phyloP scores from a whole-genome alignment of 2,113 vertebrate species.

The Corynorhinus townsendii region DNA sequence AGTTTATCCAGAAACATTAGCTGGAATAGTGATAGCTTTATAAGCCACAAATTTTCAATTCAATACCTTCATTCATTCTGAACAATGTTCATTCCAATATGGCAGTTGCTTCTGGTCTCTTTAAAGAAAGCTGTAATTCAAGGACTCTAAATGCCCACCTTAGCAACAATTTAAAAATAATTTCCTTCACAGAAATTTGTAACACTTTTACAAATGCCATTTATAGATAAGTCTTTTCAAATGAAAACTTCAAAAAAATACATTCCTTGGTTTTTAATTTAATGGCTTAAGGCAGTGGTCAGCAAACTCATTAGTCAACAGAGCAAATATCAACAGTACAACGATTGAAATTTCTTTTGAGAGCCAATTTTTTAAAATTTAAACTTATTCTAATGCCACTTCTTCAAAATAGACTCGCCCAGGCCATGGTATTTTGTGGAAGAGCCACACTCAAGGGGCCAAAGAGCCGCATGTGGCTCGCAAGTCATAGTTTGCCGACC shows the following conservation, averaged over 20 bases:
- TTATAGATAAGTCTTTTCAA: background rate
- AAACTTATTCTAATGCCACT: too few relatives aligned
- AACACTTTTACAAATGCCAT: constrained; percentile 33
- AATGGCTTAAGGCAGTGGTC: background rate
- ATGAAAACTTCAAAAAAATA: constrained; percentile 25
- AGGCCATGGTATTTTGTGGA: too few relatives aligned
- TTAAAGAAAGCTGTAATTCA: constrained; percentile 23
- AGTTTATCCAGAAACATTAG: background rate
- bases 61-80: background rate
- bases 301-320: too few relatives aligned
- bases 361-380: too few relatives aligned
- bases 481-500: too few relatives aligned
- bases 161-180: background rate
- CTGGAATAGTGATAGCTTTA: background rate
- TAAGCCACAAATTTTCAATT: constrained; percentile 19
- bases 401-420: too few relatives aligned
- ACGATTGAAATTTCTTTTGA: too few relatives aligned
- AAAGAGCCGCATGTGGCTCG: too few relatives aligned
- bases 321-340: too few relatives aligned
- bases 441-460: too few relatives aligned
- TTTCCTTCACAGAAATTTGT: background rate
- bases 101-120: background rate
- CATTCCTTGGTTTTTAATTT: background rate
- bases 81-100: background rate
- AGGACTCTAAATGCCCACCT: background rate